Base-by-base conservation (phyloP, 2,888 invertebrate species). In the Ophioninae sp. region DNA sequence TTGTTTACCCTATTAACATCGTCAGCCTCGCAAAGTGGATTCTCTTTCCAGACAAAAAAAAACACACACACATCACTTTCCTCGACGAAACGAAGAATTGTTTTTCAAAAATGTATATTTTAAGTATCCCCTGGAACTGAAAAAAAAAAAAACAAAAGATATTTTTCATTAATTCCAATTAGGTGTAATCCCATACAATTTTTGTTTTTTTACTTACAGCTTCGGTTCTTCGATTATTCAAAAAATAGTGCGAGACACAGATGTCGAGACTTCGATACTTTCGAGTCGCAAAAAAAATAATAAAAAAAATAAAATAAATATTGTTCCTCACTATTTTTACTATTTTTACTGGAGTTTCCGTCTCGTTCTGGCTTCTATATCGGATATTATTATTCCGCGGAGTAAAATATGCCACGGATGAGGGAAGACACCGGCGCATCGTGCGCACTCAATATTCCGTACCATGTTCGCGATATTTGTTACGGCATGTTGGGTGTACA, bases 391-490 rank as follows among this genome's bases (percentile, higher is more conserved):
- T 69, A 69, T 69, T 69, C 69, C 17, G 30, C 69, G 44, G 5
- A 69, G 39, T 39, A 57, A 69, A 69, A 76, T 83, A 70, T 79
- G 77, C 61, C 79, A 7, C 21, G 56, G 61, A 56, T n/a, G 64
- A 57, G 62, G 30, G 73, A 50, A 72, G 68, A 81, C 39, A 65
- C 74, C 62, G 62, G 70, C 85, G 82, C 72, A 75, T 69, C 64
- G 81, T 67, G 80, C 78, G 73, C 44, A 44, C 86, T 87, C 86
- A 85, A 87, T 87, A 87, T 87, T 85, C 86, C 67, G 76, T 50
- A 61, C 82, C 86, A 86, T 85, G 87, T 83, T 85, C 86, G 68
- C 77, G 84, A 81, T 85, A 86, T 87, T 87, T 86, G 87, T 86
- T 85, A 87, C 69, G 82, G 75, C 84, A 82, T 85, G 76, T 84